Percentiles rank a stretch among this genome's conserved stretches.
Evolutionary conservation across 2,888 invertebrate genomes (phyloP).

Genomic region (Phorcus lineatus): DNA sequence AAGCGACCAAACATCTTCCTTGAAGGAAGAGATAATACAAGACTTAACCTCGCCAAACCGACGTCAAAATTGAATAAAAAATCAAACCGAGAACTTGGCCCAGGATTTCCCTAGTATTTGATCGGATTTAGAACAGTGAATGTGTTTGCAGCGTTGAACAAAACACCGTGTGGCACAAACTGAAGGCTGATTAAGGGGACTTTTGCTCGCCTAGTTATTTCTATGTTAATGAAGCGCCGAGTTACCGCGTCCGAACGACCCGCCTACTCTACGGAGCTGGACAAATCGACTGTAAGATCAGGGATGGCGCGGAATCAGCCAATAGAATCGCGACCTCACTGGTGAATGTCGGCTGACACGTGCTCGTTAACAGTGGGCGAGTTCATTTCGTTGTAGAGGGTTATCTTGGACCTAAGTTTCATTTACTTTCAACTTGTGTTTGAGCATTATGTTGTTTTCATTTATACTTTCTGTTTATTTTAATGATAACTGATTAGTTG

Average conservation of each 20-base stretch:
- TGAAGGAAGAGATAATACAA: slow-evolving; percentile 8
- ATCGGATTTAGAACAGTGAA: slow-evolving; percentile 16
- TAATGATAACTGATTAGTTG: background rate
- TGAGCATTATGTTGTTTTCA: background rate
- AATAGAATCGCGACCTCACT: slow-evolving; percentile 20
- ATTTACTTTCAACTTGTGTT: background rate
- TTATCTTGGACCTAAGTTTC: background rate
- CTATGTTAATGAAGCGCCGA: slow-evolving; percentile 20
- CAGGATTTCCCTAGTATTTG: slow-evolving; percentile 21
- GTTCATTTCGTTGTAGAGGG: slow-evolving; percentile 18
- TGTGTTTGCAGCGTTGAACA: slow-evolving; percentile 9
- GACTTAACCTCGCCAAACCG: slow-evolving; percentile 20
- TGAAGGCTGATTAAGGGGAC: slow-evolving; percentile 21
- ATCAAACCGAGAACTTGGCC: slow-evolving; percentile 15
- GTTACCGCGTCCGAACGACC: background rate
- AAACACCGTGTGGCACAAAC: slow-evolving; percentile 11
- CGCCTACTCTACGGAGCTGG: slow-evolving; percentile 2
- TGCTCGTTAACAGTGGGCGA: slow-evolving; percentile 31
- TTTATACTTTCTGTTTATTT: background rate
- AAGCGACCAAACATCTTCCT: slow-evolving; percentile 21
- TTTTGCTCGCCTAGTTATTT: slow-evolving; percentile 24
- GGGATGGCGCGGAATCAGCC: slow-evolving; percentile 7
- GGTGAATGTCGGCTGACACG: slow-evolving; percentile 35
- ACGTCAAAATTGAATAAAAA: slow-evolving; percentile 25
- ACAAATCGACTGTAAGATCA: background rate